phyloP scores from a whole-genome alignment of 2,888 invertebrate species.

The Volucella zonaria region DNA sequence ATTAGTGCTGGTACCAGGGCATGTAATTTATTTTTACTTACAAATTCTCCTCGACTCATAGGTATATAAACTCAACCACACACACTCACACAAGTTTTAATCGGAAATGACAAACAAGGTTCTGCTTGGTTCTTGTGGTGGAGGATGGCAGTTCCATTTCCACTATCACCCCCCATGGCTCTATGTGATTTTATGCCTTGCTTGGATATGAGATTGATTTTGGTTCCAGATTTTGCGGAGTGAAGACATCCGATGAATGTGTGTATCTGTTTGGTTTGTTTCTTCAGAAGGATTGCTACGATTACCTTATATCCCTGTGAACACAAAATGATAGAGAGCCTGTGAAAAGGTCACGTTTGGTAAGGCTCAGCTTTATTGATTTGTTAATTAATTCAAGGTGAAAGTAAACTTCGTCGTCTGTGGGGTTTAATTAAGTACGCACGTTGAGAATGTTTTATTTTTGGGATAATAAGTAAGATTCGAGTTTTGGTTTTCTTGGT shows the following conservation, averaged over 20 bases:
- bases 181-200: neutral
- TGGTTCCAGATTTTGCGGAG: too few species aligned
- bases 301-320: neutral
- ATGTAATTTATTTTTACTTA: conserved; percentile 14
- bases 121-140: conserved; percentile 10
- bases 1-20: conserved; percentile 3
- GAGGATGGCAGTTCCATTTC: neutral
- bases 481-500: too few species aligned
- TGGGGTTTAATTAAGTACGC: too few species aligned
- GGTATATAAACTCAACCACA: neutral
- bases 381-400: conserved; percentile 8
- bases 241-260: too few species aligned
- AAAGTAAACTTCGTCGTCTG: too few species aligned
- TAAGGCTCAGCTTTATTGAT: neutral
- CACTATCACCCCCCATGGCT: neutral
- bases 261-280: neutral
- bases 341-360: conserved; percentile 18
- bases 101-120: conserved; percentile 54
- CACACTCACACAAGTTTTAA: conserved; percentile 49
- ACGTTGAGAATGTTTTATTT: too few species aligned
- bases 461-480: too few species aligned
- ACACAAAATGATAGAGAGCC: neutral
- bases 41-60: neutral
- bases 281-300: neutral
- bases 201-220: neutral